Evolutionary conservation across 2,797 vertebrate genomes (phyloP), one percentile per base, ranked within the genome.

Genomic region (Molossus alvarezi): DNA sequence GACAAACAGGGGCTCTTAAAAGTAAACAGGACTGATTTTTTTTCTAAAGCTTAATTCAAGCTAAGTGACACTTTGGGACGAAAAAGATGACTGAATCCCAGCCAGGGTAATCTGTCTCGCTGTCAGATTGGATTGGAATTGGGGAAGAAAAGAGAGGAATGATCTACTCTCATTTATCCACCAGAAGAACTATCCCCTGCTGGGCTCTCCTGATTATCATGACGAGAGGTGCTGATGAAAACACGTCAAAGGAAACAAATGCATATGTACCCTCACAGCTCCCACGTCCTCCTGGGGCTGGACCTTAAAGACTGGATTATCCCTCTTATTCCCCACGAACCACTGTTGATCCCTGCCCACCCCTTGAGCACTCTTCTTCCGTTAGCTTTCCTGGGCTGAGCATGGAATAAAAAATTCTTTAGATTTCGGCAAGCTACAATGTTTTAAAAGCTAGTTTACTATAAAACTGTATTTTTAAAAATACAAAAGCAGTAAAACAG

Each of bases 1-100:
- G 25, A 62, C 25, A 91, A 88, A 87, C 15, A 67, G 14, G 6
- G 0, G 3, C 5, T 88, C 27, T 91, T 87, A 67, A 91, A 91
- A 89, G 71, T 69, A 91, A 80, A 90, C 10, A 37, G 73, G 29
- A 91, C 29, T 71, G 21, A 77, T 41, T 93, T 92, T 93, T 90
- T 15, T 93, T 94, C 45, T 93, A 25, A 94, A 94, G 75, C 37
- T 94, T 69, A 71, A 89, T 73, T 89, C 53, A 94, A 89, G 27
- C 6, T 71, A 94, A 90, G 14, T 84, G 55, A 90, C 10, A 75
- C 37, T 89, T 29, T 51, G 25, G 41, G 33, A 15, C 85, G 75
- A 90, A 93, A 90, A 92, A 75, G 12, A 82, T 73, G 9, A 88
- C 9, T 79, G 76, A 92, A 17, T 23, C 48, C 25, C 29, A 77